Evolutionary conservation across 2,888 invertebrate genomes (phyloP), one percentile per base, ranked within the genome.

Genomic region (Sinentomon sp.): DNA sequence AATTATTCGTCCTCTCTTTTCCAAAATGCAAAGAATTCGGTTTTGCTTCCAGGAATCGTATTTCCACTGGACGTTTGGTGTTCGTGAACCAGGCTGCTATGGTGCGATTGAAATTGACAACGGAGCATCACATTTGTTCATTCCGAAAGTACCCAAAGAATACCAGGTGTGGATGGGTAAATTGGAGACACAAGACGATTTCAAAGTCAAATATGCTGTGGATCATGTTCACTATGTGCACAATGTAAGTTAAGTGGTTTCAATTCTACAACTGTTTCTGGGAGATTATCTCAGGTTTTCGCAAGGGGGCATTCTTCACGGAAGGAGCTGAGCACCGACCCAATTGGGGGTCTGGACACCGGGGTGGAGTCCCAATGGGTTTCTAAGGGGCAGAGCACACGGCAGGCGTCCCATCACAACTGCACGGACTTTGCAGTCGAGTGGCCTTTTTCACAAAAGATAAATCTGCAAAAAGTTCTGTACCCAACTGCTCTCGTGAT

Each of bases 91-190:
- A 0, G 82, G 72, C 32, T 92, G 75, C 50, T 85, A 64, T 53
- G 89, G 89, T 28, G 72, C 70, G 3, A 53, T 92, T 24, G 70
- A 78, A 41, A 64, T 82, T 1, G 57, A 57, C 7, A 67, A 66
- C 3, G 71, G 70, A 2, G 60, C 61, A 17, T 56, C 74, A 0
- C 58, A 69, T 34, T 56, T 97, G 16, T 92, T 94, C 59, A 68
- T 85, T 10, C 89, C 87, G 0, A 63, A 69, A 30, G 59, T 87
- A 7, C 76, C 82, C 0, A 67, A 66, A 4, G 69, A 72, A 30
- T 92, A 92, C 55, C 77, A 74, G 33, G 68, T 85, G 13, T 94
- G 89, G 89, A 77, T 85, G 74, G 97, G 94, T 23, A 72, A 67
- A 35, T 59, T 89, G 22, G 59, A 66, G 4, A 55, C 63, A 0